Evolutionary conservation across 2,113 vertebrate species (phyloP).

Genomic region (Eptesicus fuscus): DNA sequence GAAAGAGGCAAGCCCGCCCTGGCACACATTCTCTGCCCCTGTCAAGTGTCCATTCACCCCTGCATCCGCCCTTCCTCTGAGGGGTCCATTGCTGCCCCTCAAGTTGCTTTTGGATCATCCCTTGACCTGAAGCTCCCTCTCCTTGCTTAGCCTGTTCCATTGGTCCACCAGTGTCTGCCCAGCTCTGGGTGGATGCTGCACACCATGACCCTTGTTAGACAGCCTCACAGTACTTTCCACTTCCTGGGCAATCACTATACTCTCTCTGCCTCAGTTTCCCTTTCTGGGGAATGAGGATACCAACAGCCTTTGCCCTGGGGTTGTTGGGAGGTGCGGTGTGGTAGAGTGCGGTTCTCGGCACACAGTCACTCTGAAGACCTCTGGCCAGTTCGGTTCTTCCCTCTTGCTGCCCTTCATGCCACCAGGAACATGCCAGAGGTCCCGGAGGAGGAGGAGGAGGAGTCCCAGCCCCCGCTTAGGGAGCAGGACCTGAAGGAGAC

Average conservation of each 20-base stretch:
- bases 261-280: neutral
- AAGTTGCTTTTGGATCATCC: neutral
- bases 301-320: fast-evolving
- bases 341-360: fast-evolving
- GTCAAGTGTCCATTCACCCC: fast-evolving
- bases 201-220: neutral
- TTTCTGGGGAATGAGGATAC: neutral
- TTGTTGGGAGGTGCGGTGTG: neutral
- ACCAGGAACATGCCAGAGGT: neutral
- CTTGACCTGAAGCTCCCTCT: neutral
- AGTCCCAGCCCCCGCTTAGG: neutral
- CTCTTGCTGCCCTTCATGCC: neutral
- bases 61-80: fast-evolving
- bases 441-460: neutral
- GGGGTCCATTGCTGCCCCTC: neutral
- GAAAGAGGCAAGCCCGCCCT: fast-evolving
- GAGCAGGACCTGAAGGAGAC: conserved; percentile 28
- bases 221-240: neutral
- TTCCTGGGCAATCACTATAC: fast-evolving
- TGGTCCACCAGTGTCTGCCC: neutral
- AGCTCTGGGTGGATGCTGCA: no score
- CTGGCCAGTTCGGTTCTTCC: neutral
- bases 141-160: neutral
- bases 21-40: no score
- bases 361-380: neutral